Base-by-base conservation (phyloP, 2,113 vertebrate species). In the Sander lucioperca region DNA sequence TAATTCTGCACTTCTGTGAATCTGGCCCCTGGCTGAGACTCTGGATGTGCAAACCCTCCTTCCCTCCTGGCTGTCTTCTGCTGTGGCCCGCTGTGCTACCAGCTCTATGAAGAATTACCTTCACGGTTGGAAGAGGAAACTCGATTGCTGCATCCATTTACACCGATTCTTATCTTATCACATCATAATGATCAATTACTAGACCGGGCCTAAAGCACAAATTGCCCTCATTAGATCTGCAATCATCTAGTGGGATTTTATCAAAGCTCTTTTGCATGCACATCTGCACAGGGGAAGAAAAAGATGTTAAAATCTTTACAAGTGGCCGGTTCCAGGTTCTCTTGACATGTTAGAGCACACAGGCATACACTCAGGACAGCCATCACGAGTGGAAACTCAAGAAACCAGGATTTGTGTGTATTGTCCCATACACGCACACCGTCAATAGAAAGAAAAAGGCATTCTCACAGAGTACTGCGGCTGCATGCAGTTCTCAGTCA, bases 351-450 rank as follows among this genome's bases (percentile, higher is more conserved):
- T 23, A 48, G 54, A 62, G 48, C 16, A 68, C 10, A 82, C 82
- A 74, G 62, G 48, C 16, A 68, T 12, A 82, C 82, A 74, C 80
- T 79, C 80, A 80, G 72, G 72, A 65, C 57, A 77, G 74, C 50
- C 25, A 33, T 82, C 84, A 63, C 69, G 69, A 82, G 71, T 9
- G 33, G 57, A 59, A 25, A 71, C 48, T 84, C 84, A 85, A 88
- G 83, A 89, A 91, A 90, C 77, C 83, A 82, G 86, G 82, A 84
- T 82, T 84, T 88, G 87, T 90, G 88, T 89, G 90, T 75, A 83
- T 67, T 59, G 23, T 74, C 21, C 11, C 51, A 87, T 53, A 88
- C 84, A 91, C 80, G 70, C 86, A 88, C 77, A 85, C 73, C 58
- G 51, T 79, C 64, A 50, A n/a, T 9, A 33, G 58, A 68, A 64